Conservation (phyloP, 64 coral and sea anemone species). For the Platygyra sinensis region DNA sequence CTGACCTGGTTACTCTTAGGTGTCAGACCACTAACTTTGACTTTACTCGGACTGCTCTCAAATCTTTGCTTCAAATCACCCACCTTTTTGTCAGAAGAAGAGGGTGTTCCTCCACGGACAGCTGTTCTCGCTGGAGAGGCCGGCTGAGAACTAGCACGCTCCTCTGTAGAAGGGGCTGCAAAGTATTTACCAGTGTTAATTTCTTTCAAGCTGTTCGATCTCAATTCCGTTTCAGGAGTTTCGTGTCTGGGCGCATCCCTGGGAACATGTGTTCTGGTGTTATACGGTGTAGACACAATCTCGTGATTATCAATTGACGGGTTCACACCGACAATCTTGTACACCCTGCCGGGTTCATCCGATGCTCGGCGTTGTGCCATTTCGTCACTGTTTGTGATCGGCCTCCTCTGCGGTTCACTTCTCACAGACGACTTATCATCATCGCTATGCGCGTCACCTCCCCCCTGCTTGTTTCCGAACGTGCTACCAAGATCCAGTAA, state of each 20-base stretch:
- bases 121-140: constrained; percentile 26
- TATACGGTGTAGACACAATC: neutral
- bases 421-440: constrained; percentile 52
- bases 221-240: neutral
- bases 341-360: constrained; percentile 33
- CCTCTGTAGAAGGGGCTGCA: neutral
- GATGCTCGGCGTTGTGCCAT: constrained; percentile 26
- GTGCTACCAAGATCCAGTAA: constrained; percentile 66
- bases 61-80: constrained; percentile 53
- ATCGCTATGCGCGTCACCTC: constrained; percentile 8
- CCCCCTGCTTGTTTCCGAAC: constrained; percentile 1
- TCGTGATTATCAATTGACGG: neutral
- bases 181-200: constrained; percentile 42
- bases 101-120: constrained; percentile 10
- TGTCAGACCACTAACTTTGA: neutral
- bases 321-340: constrained; percentile 32
- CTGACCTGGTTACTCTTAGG: constrained; percentile 19
- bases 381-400: neutral
- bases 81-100: constrained; percentile 18
- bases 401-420: constrained; percentile 52
- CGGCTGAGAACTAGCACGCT: constrained; percentile 18
- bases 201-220: neutral
- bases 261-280: neutral
- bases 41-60: neutral
- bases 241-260: neutral